phyloP scores from a whole-genome alignment of 64 coral and sea anemone species.

The Catalaphyllia jardinei region DNA sequence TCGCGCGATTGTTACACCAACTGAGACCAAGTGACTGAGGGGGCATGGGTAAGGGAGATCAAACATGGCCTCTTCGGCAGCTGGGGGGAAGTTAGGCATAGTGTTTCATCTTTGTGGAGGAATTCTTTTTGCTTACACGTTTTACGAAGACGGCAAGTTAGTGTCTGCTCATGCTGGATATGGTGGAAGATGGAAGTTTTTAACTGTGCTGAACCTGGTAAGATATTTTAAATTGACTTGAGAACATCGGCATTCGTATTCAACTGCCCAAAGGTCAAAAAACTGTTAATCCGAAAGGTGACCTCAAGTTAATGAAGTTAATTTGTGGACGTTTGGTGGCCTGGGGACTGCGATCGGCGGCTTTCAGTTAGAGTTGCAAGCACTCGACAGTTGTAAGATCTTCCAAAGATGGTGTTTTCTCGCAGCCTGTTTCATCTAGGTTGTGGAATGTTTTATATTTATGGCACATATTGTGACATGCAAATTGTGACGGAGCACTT shows the following conservation, averaged over 20 bases:
- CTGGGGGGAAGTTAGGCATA: not conserved
- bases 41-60: too few relatives aligned
- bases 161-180: not conserved
- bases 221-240: not conserved
- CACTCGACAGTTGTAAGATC: too few relatives aligned
- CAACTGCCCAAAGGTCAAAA: too few relatives aligned
- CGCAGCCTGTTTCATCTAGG: not conserved
- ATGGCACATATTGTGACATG: slow-evolving; percentile 36
- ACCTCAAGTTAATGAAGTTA: too few relatives aligned
- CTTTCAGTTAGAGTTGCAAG: too few relatives aligned
- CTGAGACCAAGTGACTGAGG: too few relatives aligned
- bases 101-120: not conserved
- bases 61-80: slow-evolving; percentile 1
- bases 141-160: not conserved
- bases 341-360: too few relatives aligned
- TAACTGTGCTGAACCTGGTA: slow-evolving; percentile 60
- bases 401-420: not conserved
- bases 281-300: too few relatives aligned
- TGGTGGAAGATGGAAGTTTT: slow-evolving; percentile 62
- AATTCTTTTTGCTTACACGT: not conserved
- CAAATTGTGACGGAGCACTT: slow-evolving; percentile 26
- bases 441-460: slow-evolving; percentile 47
- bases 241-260: too few relatives aligned
- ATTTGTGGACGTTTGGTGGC: too few relatives aligned
- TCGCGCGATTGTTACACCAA: too few relatives aligned